Base-by-base conservation (phyloP, 2,888 invertebrate species). In the Orgyia antiqua region DNA sequence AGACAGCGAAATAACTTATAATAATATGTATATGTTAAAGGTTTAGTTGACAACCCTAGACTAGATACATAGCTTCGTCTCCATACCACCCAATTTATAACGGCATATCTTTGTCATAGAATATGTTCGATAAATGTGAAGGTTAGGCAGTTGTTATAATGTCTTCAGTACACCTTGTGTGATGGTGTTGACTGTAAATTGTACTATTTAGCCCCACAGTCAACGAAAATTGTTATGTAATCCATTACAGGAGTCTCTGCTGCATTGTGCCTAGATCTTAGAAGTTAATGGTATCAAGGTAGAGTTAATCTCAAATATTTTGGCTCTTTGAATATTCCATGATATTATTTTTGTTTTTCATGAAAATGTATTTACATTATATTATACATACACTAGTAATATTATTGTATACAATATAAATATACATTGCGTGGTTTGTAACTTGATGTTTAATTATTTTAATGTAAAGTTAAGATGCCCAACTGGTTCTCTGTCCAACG, bases 211-310 rank as follows among this genome's bases (percentile, higher is more conserved):
- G 80, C 80, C 82, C 83, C 83, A 73, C 80, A 75, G 71, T 83
- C 87, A 86, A 86, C 87, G 87, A 87, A 87, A 77, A 76, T 76
- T 79, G 76, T 80, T 80, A 80, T 78, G 71, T 75, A 77, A 76
- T 77, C 74, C 79, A 78, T 84, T 36, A 87, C 87, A 84, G 86
- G 86, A 84, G 82, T 84, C 78, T 84, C 84, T 86, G 84, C 84
- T 86, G 87, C 83, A 87, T 86, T 86, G 87, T 87, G 87, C 87
- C 87, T 87, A 87, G 87, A 87, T 86, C 80, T 84, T 87, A 87
- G 87, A 86, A 74, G 76, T 86, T 84, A 86, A 82, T 79, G 76
- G 82, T 84, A 82, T 83, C 79, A 82, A 82, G 78, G 83, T 86
- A 86, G 86, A 80, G 74, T 82, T 79, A 80, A 84, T 84, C 84